Percentiles rank a stretch among this genome's conserved stretches.
These are phyloP conservation scores for Camponotus fellah DNA, from an alignment of 2,888 invertebrate species.

Conservation along the genomic window DNA sequence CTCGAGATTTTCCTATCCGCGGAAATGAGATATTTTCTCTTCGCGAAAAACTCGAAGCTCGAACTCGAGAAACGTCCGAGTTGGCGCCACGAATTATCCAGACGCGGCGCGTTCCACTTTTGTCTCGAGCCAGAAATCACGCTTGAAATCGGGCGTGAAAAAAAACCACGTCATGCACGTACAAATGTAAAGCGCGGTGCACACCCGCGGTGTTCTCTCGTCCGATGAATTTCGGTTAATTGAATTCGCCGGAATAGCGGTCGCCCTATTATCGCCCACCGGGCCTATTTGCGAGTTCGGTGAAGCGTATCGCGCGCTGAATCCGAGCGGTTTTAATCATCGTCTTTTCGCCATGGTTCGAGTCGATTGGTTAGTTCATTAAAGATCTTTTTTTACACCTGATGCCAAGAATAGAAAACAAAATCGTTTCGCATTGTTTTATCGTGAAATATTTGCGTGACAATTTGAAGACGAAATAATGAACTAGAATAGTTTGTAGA, in stretches of 20 bases:
- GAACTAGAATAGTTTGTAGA: background rate
- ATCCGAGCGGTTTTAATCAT: constrained; percentile 19
- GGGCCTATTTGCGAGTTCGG: constrained; percentile 41
- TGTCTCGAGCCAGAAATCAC: background rate
- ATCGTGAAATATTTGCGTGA: background rate
- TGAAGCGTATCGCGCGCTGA: constrained; percentile 13
- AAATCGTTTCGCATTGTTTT: background rate
- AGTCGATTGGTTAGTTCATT: background rate
- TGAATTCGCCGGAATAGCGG: constrained; percentile 39
- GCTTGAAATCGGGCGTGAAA: constrained; percentile 5
- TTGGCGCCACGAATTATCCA: constrained; percentile 22
- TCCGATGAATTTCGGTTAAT: constrained; percentile 48
- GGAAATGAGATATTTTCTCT: constrained; percentile 33
- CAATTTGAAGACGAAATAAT: background rate
- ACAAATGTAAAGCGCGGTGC: background rate
- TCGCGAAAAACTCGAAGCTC: background rate
- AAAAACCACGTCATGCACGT: background rate
- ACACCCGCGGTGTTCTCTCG: background rate
- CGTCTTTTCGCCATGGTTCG: background rate
- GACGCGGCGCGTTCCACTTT: background rate
- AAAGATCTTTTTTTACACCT: background rate
- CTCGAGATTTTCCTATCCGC: background rate
- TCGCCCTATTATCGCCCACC: constrained; percentile 32
- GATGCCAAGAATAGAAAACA: background rate
- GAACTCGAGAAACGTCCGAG: constrained; percentile 1